Evolutionary conservation across 2,797 vertebrate genomes (phyloP).

Genomic region (Eupleurogrammus muticus): DNA sequence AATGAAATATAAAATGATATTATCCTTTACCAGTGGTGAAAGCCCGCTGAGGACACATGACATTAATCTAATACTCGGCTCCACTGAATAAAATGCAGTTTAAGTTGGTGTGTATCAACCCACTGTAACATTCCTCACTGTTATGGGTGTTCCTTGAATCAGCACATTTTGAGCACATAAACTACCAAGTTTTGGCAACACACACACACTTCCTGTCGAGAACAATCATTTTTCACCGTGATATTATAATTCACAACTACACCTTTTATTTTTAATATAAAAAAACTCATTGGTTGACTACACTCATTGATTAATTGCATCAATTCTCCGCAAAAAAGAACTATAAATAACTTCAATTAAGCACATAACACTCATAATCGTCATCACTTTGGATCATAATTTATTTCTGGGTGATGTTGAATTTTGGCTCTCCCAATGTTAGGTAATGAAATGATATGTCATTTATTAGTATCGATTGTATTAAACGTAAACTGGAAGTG

Average conservation of each 20-base stretch:
- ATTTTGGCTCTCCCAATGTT: slow-evolving; percentile 42
- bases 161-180: slow-evolving; percentile 23
- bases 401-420: slow-evolving; percentile 49
- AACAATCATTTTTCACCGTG: slow-evolving; percentile 17
- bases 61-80: slow-evolving; percentile 35
- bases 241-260: slow-evolving; percentile 19
- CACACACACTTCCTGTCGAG: background rate
- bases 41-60: slow-evolving; percentile 22
- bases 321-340: slow-evolving; percentile 33
- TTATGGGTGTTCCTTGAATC: slow-evolving; percentile 13
- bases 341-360: slow-evolving; percentile 15
- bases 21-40: slow-evolving; percentile 26
- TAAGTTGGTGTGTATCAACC: slow-evolving; percentile 11
- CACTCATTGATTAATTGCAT: slow-evolving; percentile 12
- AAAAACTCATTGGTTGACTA: slow-evolving; percentile 1
- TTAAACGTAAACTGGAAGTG: slow-evolving; percentile 53
- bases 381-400: slow-evolving; percentile 47
- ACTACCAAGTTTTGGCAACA: slow-evolving; percentile 5
- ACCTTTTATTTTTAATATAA: background rate
- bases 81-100: slow-evolving; percentile 1
- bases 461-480: slow-evolving; percentile 69
- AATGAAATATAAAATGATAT: slow-evolving; percentile 21
- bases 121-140: slow-evolving; percentile 8
- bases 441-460: slow-evolving; percentile 64
- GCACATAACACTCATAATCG: slow-evolving; percentile 7